These are phyloP conservation scores for Tonatia bakeri DNA, from an alignment of 2,113 vertebrate genomes.

Conservation along the genomic window DNA sequence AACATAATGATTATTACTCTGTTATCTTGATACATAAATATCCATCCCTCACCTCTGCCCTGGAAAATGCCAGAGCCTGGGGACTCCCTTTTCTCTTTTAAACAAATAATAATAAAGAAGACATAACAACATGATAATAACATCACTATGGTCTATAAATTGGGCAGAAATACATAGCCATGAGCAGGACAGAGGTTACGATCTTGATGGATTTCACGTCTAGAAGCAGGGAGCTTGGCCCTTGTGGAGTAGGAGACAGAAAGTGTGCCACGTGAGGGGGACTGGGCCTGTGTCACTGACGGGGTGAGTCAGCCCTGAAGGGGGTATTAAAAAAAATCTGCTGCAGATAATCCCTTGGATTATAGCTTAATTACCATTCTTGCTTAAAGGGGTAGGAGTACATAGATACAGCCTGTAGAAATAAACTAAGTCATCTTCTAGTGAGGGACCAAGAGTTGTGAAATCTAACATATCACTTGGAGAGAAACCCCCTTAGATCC, in stretches of 20 bases:
- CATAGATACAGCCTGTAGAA: neutral
- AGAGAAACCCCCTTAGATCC: neutral
- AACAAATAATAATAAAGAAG: neutral
- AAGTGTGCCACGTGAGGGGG: neutral
- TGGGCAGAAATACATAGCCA: neutral
- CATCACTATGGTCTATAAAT: neutral
- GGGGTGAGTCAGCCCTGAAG: neutral
- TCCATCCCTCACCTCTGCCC: neutral
- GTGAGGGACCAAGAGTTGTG: neutral
- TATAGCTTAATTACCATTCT: neutral
- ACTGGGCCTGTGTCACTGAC: neutral
- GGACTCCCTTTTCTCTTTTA: neutral
- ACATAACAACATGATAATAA: neutral
- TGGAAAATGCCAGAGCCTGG: too few relatives aligned
- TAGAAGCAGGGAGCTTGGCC: neutral
- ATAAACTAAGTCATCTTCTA: neutral
- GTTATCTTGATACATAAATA: slow-evolving; percentile 35
- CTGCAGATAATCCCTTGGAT: neutral
- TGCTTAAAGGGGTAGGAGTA: neutral
- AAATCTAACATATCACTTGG: neutral
- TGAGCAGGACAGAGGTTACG: neutral
- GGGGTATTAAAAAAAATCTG: neutral
- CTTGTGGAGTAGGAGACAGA: neutral
- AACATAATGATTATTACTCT: slow-evolving; percentile 36
- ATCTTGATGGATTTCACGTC: neutral